These are phyloP conservation scores for Willisornis vidua DNA, from an alignment of 2,113 vertebrate genomes.

Conservation along the genomic window DNA sequence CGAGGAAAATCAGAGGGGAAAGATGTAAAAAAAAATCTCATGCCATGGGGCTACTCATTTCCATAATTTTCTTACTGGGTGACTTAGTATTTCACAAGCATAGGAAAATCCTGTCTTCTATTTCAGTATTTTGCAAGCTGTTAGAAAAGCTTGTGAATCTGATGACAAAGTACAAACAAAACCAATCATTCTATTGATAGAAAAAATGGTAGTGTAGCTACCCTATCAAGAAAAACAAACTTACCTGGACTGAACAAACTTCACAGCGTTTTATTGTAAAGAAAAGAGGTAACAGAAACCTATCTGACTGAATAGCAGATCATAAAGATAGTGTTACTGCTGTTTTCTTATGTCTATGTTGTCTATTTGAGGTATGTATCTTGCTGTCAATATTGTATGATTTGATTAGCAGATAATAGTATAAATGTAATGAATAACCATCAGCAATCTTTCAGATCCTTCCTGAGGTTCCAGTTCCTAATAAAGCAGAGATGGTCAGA, in stretches of 20 bases:
- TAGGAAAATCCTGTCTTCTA: not conserved
- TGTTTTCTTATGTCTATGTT: not conserved
- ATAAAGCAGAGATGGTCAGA: not conserved
- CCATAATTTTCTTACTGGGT: not conserved
- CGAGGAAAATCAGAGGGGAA: not conserved
- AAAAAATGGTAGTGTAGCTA: not conserved
- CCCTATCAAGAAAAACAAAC: not conserved
- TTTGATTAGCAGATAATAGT: not conserved
- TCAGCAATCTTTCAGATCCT: not conserved
- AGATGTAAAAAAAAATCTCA: not conserved
- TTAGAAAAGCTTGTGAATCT: not conserved
- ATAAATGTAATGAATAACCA: not conserved
- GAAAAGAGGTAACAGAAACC: not conserved
- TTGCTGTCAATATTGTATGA: not conserved
- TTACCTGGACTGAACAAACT: not conserved
- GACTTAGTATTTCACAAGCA: not conserved
- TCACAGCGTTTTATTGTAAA: not conserved
- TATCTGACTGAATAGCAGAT: not conserved
- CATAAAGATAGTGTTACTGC: not conserved
- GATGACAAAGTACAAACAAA: not conserved
- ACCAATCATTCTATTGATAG: not conserved
- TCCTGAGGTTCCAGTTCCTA: not conserved
- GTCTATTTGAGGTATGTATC: not conserved
- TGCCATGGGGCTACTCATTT: not conserved
- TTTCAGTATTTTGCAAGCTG: not conserved